These are phyloP conservation scores for Muntiacus reevesi DNA, from an alignment of 2,113 vertebrate species.

Conservation along the genomic window DNA sequence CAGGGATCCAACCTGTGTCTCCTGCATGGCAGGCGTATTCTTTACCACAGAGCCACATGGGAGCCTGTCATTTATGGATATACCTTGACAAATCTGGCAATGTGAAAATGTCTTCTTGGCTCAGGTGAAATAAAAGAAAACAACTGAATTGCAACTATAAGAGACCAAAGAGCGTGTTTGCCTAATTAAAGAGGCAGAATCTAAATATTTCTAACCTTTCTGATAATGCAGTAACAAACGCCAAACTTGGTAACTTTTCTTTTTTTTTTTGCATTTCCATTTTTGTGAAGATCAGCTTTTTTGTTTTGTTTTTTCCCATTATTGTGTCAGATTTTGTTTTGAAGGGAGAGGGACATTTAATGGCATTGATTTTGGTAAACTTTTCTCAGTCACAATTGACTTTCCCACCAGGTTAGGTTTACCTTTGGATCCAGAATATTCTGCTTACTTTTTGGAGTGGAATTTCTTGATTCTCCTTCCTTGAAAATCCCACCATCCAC, in stretches of 20 bases:
- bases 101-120: not conserved
- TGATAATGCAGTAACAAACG: conserved; percentile 19
- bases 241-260: not conserved
- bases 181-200: not conserved
- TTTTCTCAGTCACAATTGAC: not conserved
- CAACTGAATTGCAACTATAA: not conserved
- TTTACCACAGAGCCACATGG: not conserved
- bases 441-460: not conserved
- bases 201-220: not conserved
- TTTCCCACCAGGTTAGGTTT: not conserved
- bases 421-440: not conserved
- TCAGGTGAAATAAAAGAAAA: not conserved
- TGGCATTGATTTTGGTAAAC: not conserved
- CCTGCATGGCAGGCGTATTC: not conserved
- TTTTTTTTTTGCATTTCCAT: not conserved
- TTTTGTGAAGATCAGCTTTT: not conserved
- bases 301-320: not conserved
- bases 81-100: not conserved
- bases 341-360: not conserved
- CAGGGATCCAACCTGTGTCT: not conserved
- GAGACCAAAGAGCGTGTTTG: not conserved
- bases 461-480: not conserved
- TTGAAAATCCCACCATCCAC: not conserved
- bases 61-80: not conserved
- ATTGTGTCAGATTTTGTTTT: conserved; percentile 20